A percentile compares a stretch with the other conserved stretches of the same genome.
Evolutionary conservation across 37 sponge, comb jelly and placozoan species (phyloP).

Genomic region (Spongia lamella): DNA sequence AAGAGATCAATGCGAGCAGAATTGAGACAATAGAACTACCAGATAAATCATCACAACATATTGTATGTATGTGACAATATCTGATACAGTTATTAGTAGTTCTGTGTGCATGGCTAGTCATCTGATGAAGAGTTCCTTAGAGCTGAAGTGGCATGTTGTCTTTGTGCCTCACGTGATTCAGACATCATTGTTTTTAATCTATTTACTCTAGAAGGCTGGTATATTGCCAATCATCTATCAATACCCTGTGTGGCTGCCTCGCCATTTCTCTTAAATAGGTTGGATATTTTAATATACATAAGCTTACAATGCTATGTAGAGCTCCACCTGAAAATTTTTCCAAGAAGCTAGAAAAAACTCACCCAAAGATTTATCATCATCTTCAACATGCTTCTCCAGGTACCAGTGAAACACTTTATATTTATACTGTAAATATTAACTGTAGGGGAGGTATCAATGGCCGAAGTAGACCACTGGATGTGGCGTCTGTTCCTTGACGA

Average conservation of each 20-base stretch:
- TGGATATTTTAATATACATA: neutral
- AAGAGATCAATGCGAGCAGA: too few relatives aligned
- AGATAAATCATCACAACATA: too few relatives aligned
- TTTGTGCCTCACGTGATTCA: constrained; percentile 10
- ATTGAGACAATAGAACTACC: too few relatives aligned
- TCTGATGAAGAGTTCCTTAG: constrained; percentile 13
- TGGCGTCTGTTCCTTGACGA: constrained; percentile 69
- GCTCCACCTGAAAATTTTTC: constrained; percentile 40
- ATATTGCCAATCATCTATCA: constrained; percentile 29
- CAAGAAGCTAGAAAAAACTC: constrained; percentile 15
- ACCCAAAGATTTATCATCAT: constrained; percentile 27
- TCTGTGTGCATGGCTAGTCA: neutral
- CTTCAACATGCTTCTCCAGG: constrained; percentile 4
- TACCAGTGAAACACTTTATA: neutral
- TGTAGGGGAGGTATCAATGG: constrained; percentile 29
- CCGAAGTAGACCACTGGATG: constrained; percentile 74
- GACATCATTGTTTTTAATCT: constrained; percentile 59
- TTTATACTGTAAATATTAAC: neutral
- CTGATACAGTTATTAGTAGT: too few relatives aligned
- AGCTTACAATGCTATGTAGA: neutral
- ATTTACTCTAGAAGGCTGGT: constrained; percentile 49
- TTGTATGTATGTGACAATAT: too few relatives aligned
- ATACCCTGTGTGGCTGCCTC: constrained; percentile 54
- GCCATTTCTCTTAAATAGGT: constrained; percentile 49
- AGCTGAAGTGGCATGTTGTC: constrained; percentile 10